Percentiles rank a stretch among this genome's conserved stretches.
These are phyloP conservation scores for Taurulus bubalis DNA, from an alignment of 2,113 vertebrate species.

Conservation along the genomic window DNA sequence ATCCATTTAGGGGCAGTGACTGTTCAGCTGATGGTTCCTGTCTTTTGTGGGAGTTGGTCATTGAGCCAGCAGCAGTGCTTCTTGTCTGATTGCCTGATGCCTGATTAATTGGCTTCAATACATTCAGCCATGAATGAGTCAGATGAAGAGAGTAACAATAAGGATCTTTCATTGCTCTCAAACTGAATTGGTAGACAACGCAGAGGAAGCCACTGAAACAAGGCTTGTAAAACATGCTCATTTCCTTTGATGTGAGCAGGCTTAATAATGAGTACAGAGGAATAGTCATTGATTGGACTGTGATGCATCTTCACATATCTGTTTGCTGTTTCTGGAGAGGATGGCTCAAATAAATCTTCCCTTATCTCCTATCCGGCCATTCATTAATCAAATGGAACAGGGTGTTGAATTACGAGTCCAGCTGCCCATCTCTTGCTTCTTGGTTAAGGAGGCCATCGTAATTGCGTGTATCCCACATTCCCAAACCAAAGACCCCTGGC, in stretches of 20 bases:
- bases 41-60: conserved; percentile 70
- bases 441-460: conserved; percentile 63
- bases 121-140: conserved; percentile 69
- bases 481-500: conserved; percentile 32
- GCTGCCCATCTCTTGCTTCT: conserved; percentile 63
- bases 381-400: conserved; percentile 84
- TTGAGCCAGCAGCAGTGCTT: conserved; percentile 67
- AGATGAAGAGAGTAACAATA: conserved; percentile 77
- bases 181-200: conserved; percentile 49
- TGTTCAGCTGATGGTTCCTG: conserved; percentile 60
- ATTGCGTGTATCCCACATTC: conserved; percentile 34
- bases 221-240: conserved; percentile 67
- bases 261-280: conserved; percentile 44
- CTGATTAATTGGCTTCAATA: conserved; percentile 76
- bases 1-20: conserved; percentile 67
- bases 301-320: conserved; percentile 53
- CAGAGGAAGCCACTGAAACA: conserved; percentile 59
- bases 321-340: conserved; percentile 54
- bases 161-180: conserved; percentile 62
- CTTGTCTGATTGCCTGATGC: conserved; percentile 63
- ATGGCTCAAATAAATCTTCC: conserved; percentile 73
- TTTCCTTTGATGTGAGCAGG: conserved; percentile 62
- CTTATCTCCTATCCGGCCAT: conserved; percentile 73
- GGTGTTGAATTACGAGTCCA: conserved; percentile 71
- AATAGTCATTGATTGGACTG: conserved; percentile 65